A percentile compares a stretch with the other conserved stretches of the same genome.
phyloP scores from a whole-genome alignment of 2,888 invertebrate genomes.

The Volucella inanis region DNA sequence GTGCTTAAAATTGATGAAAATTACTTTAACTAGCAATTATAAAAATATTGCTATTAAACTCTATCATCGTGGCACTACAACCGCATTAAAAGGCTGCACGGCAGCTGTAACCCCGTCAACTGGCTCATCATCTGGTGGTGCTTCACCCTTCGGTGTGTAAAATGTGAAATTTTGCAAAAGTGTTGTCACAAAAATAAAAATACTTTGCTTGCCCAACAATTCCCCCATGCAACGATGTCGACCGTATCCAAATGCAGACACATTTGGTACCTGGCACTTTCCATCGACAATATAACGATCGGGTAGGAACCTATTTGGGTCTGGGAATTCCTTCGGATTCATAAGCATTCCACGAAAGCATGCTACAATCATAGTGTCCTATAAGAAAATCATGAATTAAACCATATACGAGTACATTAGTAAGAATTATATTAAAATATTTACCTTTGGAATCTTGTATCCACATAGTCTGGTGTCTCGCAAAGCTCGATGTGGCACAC shows the following conservation, averaged over 20 bases:
- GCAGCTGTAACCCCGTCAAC: conserved; percentile 91
- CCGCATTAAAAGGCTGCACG: conserved; percentile 88
- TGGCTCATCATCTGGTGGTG: conserved; percentile 86
- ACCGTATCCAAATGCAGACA: conserved; percentile 90
- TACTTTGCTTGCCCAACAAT: conserved; percentile 88
- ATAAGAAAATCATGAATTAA: conserved; percentile 76
- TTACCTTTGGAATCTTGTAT: conserved; percentile 90
- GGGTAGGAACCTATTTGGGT: conserved; percentile 89
- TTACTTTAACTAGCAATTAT: not conserved
- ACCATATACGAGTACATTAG: not conserved
- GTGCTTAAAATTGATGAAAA: too few species aligned
- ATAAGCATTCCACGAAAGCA: conserved; percentile 90
- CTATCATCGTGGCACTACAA: conserved; percentile 84
- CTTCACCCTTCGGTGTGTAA: conserved; percentile 86
- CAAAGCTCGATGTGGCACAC: conserved; percentile 91
- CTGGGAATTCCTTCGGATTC: conserved; percentile 87
- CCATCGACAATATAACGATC: conserved; percentile 88
- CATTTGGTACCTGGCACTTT: conserved; percentile 87
- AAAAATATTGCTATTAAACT: not conserved
- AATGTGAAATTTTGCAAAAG: conserved; percentile 90
- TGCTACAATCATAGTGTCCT: conserved; percentile 92
- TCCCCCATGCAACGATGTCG: conserved; percentile 93
- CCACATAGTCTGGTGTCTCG: conserved; percentile 89
- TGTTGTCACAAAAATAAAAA: conserved; percentile 89
- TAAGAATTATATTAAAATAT: not conserved